Evolutionary conservation across 1,140 invertebrate genomes (phyloP).

Genomic region (Drosophila pectinifera): DNA sequence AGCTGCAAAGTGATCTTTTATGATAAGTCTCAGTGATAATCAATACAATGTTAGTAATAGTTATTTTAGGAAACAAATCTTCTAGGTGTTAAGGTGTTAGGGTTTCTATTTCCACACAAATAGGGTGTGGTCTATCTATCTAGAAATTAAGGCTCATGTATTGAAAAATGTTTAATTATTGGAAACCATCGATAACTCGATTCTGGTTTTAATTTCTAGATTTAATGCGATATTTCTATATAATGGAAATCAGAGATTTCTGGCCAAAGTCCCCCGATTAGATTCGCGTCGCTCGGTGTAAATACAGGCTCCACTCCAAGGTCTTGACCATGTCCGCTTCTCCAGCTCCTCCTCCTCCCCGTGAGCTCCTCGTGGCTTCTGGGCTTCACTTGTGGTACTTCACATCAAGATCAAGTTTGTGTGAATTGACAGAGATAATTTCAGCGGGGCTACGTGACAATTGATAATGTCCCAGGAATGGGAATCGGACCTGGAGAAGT

Average conservation of each 20-base stretch:
- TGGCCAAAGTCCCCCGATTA: conserved; percentile 20
- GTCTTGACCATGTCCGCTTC: conserved; percentile 21
- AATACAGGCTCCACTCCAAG: conserved; percentile 29
- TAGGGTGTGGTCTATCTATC: no score
- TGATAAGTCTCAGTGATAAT: neutral
- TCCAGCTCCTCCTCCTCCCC: conserved; percentile 9
- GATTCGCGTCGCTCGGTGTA: conserved; percentile 27
- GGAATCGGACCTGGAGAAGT: conserved; percentile 7
- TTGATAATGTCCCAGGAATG: conserved; percentile 41
- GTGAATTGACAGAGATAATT: conserved; percentile 28
- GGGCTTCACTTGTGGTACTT: conserved; percentile 34
- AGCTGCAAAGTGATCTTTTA: neutral
- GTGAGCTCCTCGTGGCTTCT: conserved; percentile 2
- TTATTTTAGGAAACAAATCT: no score
- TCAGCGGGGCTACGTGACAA: conserved; percentile 38
- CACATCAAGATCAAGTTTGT: conserved; percentile 48
- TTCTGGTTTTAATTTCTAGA: neutral
- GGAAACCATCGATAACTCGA: neutral
- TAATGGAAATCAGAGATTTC: conserved; percentile 19
- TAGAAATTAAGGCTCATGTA: neutral
- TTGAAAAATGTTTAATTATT: neutral
- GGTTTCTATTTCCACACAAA: no score
- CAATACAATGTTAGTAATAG: neutral
- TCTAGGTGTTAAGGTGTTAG: no score
- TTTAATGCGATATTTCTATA: neutral